Evolutionary conservation across 2,888 invertebrate genomes (phyloP), one percentile per base, ranked within the genome.

Genomic region (Megaustenia siamemsis): DNA sequence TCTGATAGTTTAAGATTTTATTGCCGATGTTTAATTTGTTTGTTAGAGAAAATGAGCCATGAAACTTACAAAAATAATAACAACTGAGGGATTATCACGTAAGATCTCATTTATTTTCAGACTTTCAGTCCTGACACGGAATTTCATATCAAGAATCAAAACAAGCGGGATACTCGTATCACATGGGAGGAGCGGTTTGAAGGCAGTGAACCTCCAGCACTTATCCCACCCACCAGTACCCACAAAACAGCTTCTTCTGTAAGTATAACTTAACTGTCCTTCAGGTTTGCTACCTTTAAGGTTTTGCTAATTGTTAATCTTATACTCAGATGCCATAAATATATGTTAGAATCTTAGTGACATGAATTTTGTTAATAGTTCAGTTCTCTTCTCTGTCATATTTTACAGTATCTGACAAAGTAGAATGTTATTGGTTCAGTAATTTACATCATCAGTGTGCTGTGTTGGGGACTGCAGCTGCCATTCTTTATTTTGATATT

Each of bases 121-220:
- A 93, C 93, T 21, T 94, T 95, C 88, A 94, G 94, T 88, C 93
- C 94, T 53, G 94, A 94, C 79, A 93, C 93, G 80, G 94, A 94
- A 86, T 95, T 94, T 90, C 94, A 94, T 88, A 90, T 92, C 82
- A 95, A 94, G 88, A 95, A 95, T 88, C 93, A 93, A 81, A 84
- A 89, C 32, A 90, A 92, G 40, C 85, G 89, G 82, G 92, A 93
- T 85, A 88, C 89, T 24, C 87, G 83, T 28, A 75, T 82, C 38
- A 63, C 84, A 15, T 92, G 94, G 94, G 93, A 94, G 79, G 93
- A 92, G 78, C 90, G 92, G 83, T 92, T 94, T 88, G 93, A 93
- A 66, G 90, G 86, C 83, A 84, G 71, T 69, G 84, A 79, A 28
- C 82, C 79, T 24, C 79, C 86, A 86, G 93, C 93, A 38, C 85